Base-by-base conservation (phyloP, 2,888 invertebrate species). In the Melipona bicolor region DNA sequence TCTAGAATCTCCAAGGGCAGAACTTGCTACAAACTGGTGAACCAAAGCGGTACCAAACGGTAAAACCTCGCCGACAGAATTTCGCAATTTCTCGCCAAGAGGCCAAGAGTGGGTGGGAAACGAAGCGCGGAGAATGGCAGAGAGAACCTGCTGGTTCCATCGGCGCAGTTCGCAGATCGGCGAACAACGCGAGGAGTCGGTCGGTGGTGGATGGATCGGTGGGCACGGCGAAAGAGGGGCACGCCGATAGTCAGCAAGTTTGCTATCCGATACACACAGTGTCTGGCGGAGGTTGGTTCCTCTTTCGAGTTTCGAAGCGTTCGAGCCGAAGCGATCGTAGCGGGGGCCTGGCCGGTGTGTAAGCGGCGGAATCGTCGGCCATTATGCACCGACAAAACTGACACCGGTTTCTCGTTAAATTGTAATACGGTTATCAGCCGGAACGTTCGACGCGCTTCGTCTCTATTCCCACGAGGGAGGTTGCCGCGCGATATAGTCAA, bases 361-460 rank as follows among this genome's bases (percentile, higher is more conserved):
- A 76, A 79, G 75, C 76, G 24, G 43, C 56, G 71, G 81, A 76
- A 83, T 87, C 85, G 84, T 74, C 84, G 76, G 82, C 88, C 85
- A 89, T 89, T 89, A 89, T 87, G 88, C 84, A 75, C 85, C 83
- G 87, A 86, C 88, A 87, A 89, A 90, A 90, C 88, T 89, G 90
- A 90, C 90, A 88, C 90, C 88, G 89, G 90, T 89, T 90, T 90
- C 88, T 86, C 90, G 92, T 89, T 87, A 90, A 91, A 91, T 88
- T 88, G 89, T 92, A 92, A 92, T 91, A 89, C 88, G 91, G 92
- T 93, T 93, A 93, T 92, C 91, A 89, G 90, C 88, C 83, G 90
- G 88, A 91, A 92, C 91, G 91, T 91, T 92, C 92, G 90, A 91
- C 88, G 91, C 88, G 90, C 88, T 88, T 89, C 89, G 87, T 89